These are phyloP conservation scores for Pemphigus obesinymphae DNA, from an alignment of 1,140 invertebrate species.

Conservation along the genomic window DNA sequence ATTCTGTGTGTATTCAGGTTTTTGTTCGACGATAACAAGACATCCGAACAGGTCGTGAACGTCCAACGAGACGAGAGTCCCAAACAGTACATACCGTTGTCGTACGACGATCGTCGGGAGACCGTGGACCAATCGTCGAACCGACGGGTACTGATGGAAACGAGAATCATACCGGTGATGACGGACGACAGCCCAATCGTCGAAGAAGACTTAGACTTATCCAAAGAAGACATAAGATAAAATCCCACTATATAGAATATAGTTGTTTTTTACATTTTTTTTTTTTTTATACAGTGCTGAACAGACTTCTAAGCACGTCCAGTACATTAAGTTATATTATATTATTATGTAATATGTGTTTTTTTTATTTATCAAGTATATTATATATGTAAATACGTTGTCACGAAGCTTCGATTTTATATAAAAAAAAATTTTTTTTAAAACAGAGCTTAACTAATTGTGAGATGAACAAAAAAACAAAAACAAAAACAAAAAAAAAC, in stretches of 20 bases:
- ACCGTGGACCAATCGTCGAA: not conserved
- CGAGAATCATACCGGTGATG: slow-evolving; percentile 13
- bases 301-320: not conserved
- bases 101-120: not conserved
- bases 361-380: not conserved
- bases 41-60: slow-evolving; percentile 19
- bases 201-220: slow-evolving; percentile 21
- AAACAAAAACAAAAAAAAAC: not conserved
- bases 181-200: slow-evolving; percentile 21
- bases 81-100: slow-evolving; percentile 4
- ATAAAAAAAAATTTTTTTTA: too few relatives aligned
- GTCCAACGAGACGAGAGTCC: not conserved
- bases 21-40: slow-evolving; percentile 23
- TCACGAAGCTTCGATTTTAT: not conserved
- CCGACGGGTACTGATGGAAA: not conserved
- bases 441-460: not conserved
- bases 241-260: not conserved
- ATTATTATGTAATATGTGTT: not conserved
- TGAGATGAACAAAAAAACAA: too few relatives aligned
- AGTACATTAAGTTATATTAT: not conserved
- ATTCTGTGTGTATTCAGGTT: not conserved
- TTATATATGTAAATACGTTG: not conserved
- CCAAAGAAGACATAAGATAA: slow-evolving; percentile 26
- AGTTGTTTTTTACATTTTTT: not conserved
- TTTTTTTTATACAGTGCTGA: not conserved